A percentile compares a stretch with the other conserved stretches of the same genome.
phyloP scores from a whole-genome alignment of 1,140 invertebrate genomes.

The Drosophila paulistorum region DNA sequence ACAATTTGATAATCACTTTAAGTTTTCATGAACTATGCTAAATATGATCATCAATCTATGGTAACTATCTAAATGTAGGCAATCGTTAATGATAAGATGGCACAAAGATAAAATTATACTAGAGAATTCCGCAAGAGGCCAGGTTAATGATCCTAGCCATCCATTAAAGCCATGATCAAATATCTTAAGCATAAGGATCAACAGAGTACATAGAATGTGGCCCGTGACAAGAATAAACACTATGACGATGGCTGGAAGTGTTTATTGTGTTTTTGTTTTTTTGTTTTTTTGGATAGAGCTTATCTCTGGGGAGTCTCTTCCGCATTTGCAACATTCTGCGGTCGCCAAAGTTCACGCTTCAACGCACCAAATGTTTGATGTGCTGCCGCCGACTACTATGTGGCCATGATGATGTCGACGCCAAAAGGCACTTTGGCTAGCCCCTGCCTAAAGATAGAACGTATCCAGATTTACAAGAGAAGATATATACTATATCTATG shows the following conservation, averaged over 20 bases:
- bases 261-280: constrained; percentile 7
- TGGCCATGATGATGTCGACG: constrained; percentile 38
- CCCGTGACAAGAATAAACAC: background rate
- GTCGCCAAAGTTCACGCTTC: constrained; percentile 68
- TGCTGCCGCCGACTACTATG: constrained; percentile 10
- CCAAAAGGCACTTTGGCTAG: constrained; percentile 53
- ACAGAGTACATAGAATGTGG: background rate
- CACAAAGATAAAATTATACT: background rate
- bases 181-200: background rate
- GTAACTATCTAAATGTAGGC: background rate
- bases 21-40: too few relatives aligned
- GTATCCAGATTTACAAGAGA: constrained; percentile 7
- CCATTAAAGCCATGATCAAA: background rate
- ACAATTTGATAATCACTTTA: too few relatives aligned
- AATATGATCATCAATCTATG: too few relatives aligned
- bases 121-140: background rate
- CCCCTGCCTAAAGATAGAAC: constrained; percentile 42
- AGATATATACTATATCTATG: constrained; percentile 38
- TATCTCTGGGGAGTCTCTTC: constrained; percentile 70
- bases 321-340: constrained; percentile 67
- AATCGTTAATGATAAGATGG: background rate
- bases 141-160: background rate
- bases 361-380: constrained; percentile 76
- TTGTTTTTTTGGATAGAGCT: constrained; percentile 39
- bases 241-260: constrained; percentile 30